Evolutionary conservation across 2,113 vertebrate species (phyloP).

Genomic region (Serinus canaria): DNA sequence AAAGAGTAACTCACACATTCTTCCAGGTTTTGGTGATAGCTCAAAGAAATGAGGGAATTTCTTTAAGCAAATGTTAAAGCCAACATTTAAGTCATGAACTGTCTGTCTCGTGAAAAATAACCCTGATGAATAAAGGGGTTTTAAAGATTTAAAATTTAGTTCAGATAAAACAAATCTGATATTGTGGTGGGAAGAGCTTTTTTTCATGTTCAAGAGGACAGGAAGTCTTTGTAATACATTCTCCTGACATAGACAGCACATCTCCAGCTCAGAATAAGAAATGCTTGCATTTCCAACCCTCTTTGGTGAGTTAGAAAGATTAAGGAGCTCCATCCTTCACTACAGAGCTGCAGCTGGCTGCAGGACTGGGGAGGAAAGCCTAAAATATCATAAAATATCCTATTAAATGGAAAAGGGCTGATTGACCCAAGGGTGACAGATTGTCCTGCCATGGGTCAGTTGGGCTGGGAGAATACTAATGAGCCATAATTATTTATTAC

Average conservation of each 20-base stretch:
- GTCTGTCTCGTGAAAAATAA: not conserved
- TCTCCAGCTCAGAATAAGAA: not conserved
- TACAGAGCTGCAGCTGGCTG: not conserved
- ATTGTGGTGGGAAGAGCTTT: not conserved
- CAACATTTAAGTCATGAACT: not conserved
- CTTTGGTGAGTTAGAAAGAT: not conserved
- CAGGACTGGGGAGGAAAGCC: not conserved
- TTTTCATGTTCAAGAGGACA: not conserved
- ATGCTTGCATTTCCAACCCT: not conserved
- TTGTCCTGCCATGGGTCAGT: not conserved
- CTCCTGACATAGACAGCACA: not conserved
- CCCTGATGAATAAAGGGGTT: not conserved
- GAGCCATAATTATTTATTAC: not conserved
- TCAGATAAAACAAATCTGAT: not conserved
- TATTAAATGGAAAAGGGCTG: not conserved
- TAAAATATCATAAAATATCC: not conserved
- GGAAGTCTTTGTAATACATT: not conserved
- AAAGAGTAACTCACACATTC: not conserved
- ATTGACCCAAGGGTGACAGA: not conserved
- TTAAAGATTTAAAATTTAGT: not conserved
- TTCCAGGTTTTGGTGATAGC: not conserved
- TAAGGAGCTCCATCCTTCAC: not conserved
- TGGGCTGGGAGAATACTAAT: not conserved
- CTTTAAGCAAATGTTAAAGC: not conserved
- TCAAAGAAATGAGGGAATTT: not conserved